A percentile compares a stretch with the other conserved stretches of the same genome.
phyloP scores from a whole-genome alignment of 2,797 vertebrate species.

The Coregonus ussuriensis region DNA sequence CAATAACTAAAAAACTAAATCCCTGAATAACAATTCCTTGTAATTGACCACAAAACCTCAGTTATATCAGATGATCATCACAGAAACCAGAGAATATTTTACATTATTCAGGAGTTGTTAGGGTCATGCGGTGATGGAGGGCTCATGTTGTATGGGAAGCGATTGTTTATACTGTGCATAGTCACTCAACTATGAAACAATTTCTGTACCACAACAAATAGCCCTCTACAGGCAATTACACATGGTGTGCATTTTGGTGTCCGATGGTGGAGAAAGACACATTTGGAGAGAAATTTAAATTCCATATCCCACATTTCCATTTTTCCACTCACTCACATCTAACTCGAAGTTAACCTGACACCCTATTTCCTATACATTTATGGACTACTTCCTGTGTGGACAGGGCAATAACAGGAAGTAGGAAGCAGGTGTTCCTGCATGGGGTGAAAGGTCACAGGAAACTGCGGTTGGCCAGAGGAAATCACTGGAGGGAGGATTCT shows the following conservation, averaged over 20 bases:
- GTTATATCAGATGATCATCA: neutral
- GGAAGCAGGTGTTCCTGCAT: constrained; percentile 53
- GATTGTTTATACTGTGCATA: neutral
- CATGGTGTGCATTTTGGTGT: neutral
- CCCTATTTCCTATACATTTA: constrained; percentile 43
- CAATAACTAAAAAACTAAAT: neutral
- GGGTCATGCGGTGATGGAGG: neutral
- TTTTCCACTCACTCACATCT: neutral
- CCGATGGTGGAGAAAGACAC: neutral
- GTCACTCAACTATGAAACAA: constrained; percentile 1
- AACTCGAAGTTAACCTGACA: constrained; percentile 23
- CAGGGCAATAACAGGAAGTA: constrained; percentile 57
- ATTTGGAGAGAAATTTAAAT: neutral
- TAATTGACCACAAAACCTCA: neutral
- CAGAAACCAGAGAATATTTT: neutral
- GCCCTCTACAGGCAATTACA: neutral
- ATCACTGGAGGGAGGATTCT: constrained; percentile 23
- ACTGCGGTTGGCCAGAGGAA: constrained; percentile 38
- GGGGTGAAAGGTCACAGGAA: constrained; percentile 54
- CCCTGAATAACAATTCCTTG: neutral
- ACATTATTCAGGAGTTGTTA: neutral
- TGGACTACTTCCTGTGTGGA: constrained; percentile 48
- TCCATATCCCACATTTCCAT: neutral
- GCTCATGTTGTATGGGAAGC: neutral
- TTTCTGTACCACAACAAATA: neutral